phyloP scores from a whole-genome alignment of 1,140 invertebrate species.

The Drosophila tani region DNA sequence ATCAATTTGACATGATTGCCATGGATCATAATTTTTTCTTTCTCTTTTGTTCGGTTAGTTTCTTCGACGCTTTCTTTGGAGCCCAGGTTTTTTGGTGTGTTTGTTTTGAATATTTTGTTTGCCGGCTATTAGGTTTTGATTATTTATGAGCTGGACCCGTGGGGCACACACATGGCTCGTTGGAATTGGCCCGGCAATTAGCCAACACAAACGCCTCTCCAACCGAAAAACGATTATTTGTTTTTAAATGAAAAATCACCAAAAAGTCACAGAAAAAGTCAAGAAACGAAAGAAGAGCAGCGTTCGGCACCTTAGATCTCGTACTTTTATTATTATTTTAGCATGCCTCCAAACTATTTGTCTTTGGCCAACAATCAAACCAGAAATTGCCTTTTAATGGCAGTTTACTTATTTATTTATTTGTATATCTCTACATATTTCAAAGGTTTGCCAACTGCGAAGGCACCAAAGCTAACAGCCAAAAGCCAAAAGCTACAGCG shows the following conservation, averaged over 20 bases:
- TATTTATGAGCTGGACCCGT: conserved; percentile 63
- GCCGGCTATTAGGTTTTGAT: conserved; percentile 63
- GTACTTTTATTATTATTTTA: conserved; percentile 39
- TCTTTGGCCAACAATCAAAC: conserved; percentile 64
- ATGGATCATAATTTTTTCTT: conserved; percentile 71
- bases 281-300: conserved; percentile 22
- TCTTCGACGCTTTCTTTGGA: conserved; percentile 21
- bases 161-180: conserved; percentile 47
- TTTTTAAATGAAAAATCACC: conserved; percentile 51
- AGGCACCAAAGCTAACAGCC: background rate
- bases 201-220: conserved; percentile 42
- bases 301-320: conserved; percentile 25
- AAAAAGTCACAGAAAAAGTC: conserved; percentile 16
- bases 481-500: background rate
- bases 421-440: conserved; percentile 32
- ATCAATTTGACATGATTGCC: conserved; percentile 80
- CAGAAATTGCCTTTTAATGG: conserved; percentile 74
- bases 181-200: conserved; percentile 55
- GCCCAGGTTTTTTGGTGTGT: conserved; percentile 25
- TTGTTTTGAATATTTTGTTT: conserved; percentile 62
- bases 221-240: conserved; percentile 44
- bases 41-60: conserved; percentile 26
- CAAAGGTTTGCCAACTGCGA: conserved; percentile 13
- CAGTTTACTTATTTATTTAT: conserved; percentile 61
- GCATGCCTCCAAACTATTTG: conserved; percentile 58